These are phyloP conservation scores for Neocrepidodera transversa DNA, from an alignment of 2,888 invertebrate species.

Conservation along the genomic window DNA sequence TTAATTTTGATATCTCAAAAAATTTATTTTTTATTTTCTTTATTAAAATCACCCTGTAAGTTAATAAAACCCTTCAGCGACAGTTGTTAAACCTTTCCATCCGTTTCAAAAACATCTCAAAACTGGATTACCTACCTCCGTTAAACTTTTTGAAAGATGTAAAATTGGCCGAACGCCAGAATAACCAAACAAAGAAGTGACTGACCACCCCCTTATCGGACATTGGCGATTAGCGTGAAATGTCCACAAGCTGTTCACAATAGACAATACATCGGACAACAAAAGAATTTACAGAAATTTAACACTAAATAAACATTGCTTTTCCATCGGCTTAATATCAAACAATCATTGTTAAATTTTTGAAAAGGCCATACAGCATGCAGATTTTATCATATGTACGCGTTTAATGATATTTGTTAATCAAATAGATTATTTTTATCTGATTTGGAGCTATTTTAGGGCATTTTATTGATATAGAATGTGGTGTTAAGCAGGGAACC, in stretches of 20 bases:
- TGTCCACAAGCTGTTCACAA: slow-evolving; percentile 40
- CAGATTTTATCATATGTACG: not conserved
- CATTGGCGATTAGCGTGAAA: slow-evolving; percentile 38
- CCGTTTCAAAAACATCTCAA: not conserved
- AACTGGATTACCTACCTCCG: slow-evolving; percentile 18
- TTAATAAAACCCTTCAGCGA: not conserved
- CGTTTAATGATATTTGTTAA: not conserved
- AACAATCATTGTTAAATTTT: not conserved
- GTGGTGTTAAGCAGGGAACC: too few relatives aligned
- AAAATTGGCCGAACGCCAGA: slow-evolving; percentile 29
- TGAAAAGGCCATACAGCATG: not conserved
- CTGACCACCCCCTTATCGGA: slow-evolving; percentile 39
- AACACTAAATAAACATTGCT: slow-evolving; percentile 38
- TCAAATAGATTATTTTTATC: not conserved
- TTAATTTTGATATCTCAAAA: too few relatives aligned
- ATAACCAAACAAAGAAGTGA: slow-evolving; percentile 34
- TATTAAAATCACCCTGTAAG: too few relatives aligned
- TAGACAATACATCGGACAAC: slow-evolving; percentile 35
- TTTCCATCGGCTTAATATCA: slow-evolving; percentile 22
- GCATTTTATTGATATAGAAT: too few relatives aligned
- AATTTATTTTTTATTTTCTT: too few relatives aligned
- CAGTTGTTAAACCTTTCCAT: not conserved
- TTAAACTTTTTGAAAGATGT: slow-evolving; percentile 5
- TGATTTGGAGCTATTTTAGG: too few relatives aligned
- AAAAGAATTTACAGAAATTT: slow-evolving; percentile 41